phyloP scores from a whole-genome alignment of 2,797 vertebrate genomes.

The Eurystomus glaucurus region DNA sequence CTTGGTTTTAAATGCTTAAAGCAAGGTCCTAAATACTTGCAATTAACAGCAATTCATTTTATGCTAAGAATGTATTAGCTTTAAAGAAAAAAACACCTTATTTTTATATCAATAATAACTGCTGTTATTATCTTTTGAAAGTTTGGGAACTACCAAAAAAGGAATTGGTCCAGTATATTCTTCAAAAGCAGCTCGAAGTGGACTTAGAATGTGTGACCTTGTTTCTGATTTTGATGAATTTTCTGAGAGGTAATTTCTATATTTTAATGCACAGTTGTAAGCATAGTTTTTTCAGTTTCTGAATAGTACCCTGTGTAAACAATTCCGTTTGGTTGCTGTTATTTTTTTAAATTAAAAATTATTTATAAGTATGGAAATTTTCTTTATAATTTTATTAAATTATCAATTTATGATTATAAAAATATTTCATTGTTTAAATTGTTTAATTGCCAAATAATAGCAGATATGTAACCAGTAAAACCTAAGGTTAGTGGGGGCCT shows the following conservation, averaged over 20 bases:
- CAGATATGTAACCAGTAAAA: background rate
- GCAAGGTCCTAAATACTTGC: background rate
- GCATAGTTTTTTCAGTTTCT: background rate
- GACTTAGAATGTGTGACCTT: conserved; percentile 97
- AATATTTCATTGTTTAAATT: background rate
- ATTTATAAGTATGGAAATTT: background rate
- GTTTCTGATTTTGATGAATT: conserved; percentile 95
- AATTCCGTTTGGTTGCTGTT: background rate
- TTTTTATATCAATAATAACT: background rate
- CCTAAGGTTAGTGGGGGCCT: accelerated
- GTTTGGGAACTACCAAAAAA: conserved; percentile 98
- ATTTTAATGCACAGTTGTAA: background rate
- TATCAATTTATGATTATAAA: background rate
- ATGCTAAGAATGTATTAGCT: background rate
- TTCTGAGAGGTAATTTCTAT: conserved; percentile 90
- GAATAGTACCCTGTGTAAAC: background rate
- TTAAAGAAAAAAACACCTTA: background rate
- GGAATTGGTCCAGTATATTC: conserved; percentile 98
- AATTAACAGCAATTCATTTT: background rate
- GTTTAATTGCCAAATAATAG: background rate
- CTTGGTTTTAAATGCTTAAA: background rate
- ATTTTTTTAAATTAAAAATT: background rate
- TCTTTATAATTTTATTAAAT: background rate
- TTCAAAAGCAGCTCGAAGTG: conserved; percentile 95
- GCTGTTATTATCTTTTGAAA: conserved; percentile 74